Evolutionary conservation across 2,113 vertebrate species (phyloP).

Genomic region (Egretta garzetta): DNA sequence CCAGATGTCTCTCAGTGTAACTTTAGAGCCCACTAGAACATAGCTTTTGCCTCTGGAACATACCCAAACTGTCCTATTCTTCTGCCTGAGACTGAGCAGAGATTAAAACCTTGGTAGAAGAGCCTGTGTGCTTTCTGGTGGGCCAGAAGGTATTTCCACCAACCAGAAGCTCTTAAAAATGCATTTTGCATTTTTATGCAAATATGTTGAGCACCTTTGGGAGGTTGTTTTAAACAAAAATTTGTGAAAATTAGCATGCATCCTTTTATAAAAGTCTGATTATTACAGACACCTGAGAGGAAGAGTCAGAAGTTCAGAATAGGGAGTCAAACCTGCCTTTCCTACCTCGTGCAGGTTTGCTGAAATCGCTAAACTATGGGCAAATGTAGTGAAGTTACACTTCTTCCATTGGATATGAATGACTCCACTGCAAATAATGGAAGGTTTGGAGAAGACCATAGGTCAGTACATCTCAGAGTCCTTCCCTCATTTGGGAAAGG

Average conservation of each 20-base stretch:
- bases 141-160: background rate
- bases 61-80: background rate
- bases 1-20: background rate
- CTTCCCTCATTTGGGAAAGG: background rate
- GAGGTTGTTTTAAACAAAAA: background rate
- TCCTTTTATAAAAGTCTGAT: background rate
- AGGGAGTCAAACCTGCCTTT: background rate
- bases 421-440: background rate
- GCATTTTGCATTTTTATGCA: background rate
- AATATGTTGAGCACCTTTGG: background rate
- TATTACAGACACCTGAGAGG: background rate
- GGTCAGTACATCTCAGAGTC: background rate
- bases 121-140: background rate
- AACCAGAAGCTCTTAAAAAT: background rate
- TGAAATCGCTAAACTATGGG: background rate
- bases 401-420: background rate
- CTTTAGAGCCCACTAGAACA: background rate
- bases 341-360: background rate
- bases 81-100: background rate
- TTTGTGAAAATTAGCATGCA: background rate
- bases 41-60: background rate
- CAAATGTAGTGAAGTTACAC: background rate
- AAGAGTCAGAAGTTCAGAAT: background rate
- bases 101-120: background rate
- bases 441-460: background rate